phyloP scores from a whole-genome alignment of 2,888 invertebrate genomes.

The Cephalotes varians region DNA sequence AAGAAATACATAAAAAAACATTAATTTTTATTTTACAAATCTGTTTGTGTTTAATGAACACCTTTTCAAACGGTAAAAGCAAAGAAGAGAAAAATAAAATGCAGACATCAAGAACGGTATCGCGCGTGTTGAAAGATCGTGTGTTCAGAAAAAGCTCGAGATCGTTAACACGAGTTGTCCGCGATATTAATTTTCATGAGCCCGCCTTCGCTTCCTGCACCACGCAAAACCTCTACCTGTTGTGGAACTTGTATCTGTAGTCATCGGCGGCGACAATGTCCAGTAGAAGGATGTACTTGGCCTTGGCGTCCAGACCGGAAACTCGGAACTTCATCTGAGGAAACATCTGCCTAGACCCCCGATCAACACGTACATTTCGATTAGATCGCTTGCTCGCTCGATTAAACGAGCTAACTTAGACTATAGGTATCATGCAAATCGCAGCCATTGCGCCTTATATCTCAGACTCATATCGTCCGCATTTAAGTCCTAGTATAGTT shows the following conservation, averaged over 20 bases:
- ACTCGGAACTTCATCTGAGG: conserved; percentile 99
- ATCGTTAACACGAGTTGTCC: conserved; percentile 60
- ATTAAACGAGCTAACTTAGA: conserved; percentile 24
- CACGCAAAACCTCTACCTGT: conserved; percentile 89
- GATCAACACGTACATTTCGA: conserved; percentile 80
- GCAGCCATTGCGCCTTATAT: neutral
- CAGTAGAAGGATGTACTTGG: conserved; percentile 99
- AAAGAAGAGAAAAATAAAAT: neutral
- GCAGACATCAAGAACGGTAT: neutral
- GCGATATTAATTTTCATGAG: conserved; percentile 54
- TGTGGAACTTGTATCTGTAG: conserved; percentile 99
- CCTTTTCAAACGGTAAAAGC: too few relatives aligned
- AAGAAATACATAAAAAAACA: conserved; percentile 22
- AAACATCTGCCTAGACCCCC: conserved; percentile 98
- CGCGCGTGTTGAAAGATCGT: conserved; percentile 18
- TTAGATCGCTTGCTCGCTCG: conserved; percentile 63
- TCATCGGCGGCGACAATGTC: conserved; percentile 99
- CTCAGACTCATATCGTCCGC: conserved; percentile 5
- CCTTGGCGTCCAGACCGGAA: conserved; percentile 98
- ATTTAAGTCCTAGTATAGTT: neutral
- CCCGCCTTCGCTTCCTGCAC: conserved; percentile 26
- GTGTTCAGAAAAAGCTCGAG: conserved; percentile 49
- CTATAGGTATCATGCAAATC: conserved; percentile 26
- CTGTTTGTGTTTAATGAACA: neutral
- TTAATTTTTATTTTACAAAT: conserved; percentile 32